A percentile compares a stretch with the other conserved stretches of the same genome.
Conservation (phyloP, 2,888 invertebrate genomes). For the Serripes groenlandicus region DNA sequence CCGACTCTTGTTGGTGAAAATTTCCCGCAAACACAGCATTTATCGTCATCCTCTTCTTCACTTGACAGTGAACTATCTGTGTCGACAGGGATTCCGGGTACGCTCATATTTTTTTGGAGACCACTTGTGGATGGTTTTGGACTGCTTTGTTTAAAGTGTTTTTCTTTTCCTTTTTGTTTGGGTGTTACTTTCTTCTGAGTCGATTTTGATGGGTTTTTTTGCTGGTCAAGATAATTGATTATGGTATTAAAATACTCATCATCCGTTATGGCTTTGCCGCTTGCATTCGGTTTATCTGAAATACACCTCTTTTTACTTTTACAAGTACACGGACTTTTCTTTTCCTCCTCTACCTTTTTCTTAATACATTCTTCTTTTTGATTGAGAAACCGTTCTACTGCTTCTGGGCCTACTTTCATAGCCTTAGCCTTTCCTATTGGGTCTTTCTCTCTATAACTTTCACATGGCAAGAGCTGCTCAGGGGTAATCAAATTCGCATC, state of each 20-base stretch:
- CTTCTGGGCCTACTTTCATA: conserved; percentile 11
- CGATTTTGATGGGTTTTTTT: conserved; percentile 10
- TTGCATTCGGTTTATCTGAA: not conserved
- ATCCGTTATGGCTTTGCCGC: conserved; percentile 18
- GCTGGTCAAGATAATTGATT: not conserved
- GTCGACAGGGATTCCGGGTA: not conserved
- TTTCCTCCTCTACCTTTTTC: not conserved
- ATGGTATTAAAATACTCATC: conserved; percentile 1
- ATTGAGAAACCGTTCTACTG: not conserved
- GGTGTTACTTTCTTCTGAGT: conserved; percentile 3
- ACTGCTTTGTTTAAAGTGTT: not conserved
- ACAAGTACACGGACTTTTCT: not conserved
- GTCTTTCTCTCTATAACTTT: conserved; percentile 20
- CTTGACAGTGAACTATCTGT: not conserved
- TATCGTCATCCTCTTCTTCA: conserved; percentile 7
- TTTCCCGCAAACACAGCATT: conserved; percentile 28
- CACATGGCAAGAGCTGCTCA: conserved; percentile 1
- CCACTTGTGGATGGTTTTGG: conserved; percentile 28
- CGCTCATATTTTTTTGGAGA: not conserved
- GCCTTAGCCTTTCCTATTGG: conserved; percentile 24
- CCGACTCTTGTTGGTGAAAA: not conserved
- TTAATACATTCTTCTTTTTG: not conserved
- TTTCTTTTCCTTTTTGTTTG: too few species aligned
- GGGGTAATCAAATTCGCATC: not conserved
- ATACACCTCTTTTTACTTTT: not conserved